Evolutionary conservation across 2,113 vertebrate genomes (phyloP).

Genomic region (Paedocypris sp.): DNA sequence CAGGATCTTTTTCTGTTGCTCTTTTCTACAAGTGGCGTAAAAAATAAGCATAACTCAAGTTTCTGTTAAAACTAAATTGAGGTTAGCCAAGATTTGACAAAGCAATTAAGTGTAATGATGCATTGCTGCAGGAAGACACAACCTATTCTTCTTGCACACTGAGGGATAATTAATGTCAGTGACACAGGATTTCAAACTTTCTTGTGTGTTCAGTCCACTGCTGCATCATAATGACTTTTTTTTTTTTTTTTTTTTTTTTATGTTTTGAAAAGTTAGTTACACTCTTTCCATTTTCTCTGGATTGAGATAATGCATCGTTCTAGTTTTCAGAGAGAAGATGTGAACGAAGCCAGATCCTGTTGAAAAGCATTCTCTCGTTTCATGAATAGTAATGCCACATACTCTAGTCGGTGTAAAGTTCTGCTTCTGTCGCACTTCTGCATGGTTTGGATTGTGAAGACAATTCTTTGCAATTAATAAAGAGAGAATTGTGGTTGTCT

Average conservation of each 20-base stretch:
- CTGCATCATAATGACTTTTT: neutral
- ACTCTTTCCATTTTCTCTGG: neutral
- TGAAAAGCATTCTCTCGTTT: neutral
- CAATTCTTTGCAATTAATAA: constrained; percentile 2
- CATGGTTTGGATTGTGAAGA: neutral
- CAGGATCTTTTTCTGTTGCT: too few species aligned
- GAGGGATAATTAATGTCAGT: constrained; percentile 6
- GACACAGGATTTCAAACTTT: neutral
- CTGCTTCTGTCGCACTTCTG: neutral
- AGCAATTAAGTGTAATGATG: constrained; percentile 12
- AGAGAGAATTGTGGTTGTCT: neutral
- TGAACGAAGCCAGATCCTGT: neutral
- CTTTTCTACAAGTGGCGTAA: too few species aligned
- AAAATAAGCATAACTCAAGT: neutral
- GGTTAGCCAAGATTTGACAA: constrained; percentile 2
- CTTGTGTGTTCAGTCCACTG: neutral
- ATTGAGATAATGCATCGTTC: constrained; percentile 8
- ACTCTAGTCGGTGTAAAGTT: constrained; percentile 7
- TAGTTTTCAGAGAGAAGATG: neutral
- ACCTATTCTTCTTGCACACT: constrained; percentile 2
- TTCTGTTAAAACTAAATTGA: neutral
- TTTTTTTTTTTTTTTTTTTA: too few species aligned
- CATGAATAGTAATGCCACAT: constrained; percentile 1
- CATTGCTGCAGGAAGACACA: constrained; percentile 1
- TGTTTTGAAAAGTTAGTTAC: neutral